These are phyloP conservation scores for Semotilus atromaculatus DNA, from an alignment of 2,797 vertebrate genomes.

Conservation along the genomic window DNA sequence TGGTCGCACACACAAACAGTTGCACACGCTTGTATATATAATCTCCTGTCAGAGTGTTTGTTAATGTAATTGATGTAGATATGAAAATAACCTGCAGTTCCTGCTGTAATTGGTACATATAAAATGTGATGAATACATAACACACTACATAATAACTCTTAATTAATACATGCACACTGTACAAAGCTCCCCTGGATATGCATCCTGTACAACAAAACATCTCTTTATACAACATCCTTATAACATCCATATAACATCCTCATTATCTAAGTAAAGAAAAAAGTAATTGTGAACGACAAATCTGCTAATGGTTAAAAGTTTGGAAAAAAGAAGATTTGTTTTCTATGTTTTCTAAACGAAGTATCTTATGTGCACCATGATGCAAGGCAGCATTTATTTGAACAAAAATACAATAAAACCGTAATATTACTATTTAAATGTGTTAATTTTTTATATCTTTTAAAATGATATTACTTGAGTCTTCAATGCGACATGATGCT, in stretches of 20 bases:
- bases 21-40: conserved; percentile 55
- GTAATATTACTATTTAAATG: background rate
- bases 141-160: conserved; percentile 35
- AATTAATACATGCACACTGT: conserved; percentile 32
- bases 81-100: conserved; percentile 54
- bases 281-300: background rate
- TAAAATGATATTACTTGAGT: background rate
- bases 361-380: background rate
- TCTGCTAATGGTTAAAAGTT: background rate
- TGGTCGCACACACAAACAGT: conserved; percentile 10
- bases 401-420: background rate
- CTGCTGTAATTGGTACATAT: conserved; percentile 52
- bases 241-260: too few species aligned
- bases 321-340: background rate
- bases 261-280: background rate
- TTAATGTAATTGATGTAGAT: conserved; percentile 54
- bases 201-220: conserved; percentile 10
- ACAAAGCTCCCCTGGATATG: background rate
- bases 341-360: background rate
- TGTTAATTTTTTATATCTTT: background rate
- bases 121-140: conserved; percentile 53
- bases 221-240: too few species aligned
- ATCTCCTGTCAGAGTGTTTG: conserved; percentile 52
- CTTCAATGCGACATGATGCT: background rate
- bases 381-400: background rate